Evolutionary conservation across 2,888 invertebrate species (phyloP).

Genomic region (Sceliomorpha sp.): DNA sequence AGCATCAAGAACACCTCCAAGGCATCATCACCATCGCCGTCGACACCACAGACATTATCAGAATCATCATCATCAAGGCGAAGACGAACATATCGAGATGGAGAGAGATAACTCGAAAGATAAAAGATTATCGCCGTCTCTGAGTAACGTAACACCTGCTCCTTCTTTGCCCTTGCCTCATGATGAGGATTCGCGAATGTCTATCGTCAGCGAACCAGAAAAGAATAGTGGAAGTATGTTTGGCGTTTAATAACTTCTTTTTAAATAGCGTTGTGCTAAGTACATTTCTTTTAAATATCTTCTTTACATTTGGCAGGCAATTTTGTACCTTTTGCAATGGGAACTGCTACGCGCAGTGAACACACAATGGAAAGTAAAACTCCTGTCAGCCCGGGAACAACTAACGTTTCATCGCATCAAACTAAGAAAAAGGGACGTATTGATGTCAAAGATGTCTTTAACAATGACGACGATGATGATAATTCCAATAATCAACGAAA

Average conservation of each 20-base stretch:
- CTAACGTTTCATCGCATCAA: conserved; percentile 67
- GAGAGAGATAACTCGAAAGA: conserved; percentile 70
- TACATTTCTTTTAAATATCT: neutral
- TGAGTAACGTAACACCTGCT: conserved; percentile 63
- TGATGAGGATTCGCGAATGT: conserved; percentile 78
- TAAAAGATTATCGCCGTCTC: conserved; percentile 68
- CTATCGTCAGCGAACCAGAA: conserved; percentile 76
- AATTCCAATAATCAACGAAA: conserved; percentile 83
- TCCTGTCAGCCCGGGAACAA: conserved; percentile 74
- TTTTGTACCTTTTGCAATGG: conserved; percentile 79
- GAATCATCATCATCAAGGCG: conserved; percentile 75
- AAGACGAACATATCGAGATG: conserved; percentile 67
- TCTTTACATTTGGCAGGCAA: too few relatives aligned
- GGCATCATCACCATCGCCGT: conserved; percentile 77
- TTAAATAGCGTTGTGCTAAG: too few relatives aligned
- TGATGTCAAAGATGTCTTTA: conserved; percentile 92
- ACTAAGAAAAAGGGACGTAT: conserved; percentile 86
- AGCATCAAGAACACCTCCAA: conserved; percentile 73
- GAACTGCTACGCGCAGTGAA: conserved; percentile 71
- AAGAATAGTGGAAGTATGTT: conserved; percentile 75
- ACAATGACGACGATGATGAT: conserved; percentile 89
- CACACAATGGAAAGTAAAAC: conserved; percentile 76
- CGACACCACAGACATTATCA: conserved; percentile 77
- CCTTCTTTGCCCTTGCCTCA: conserved; percentile 68
- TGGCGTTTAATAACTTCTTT: neutral